Evolutionary conservation across 2,797 vertebrate species (phyloP).

Genomic region (Micrastur ruficollis): DNA sequence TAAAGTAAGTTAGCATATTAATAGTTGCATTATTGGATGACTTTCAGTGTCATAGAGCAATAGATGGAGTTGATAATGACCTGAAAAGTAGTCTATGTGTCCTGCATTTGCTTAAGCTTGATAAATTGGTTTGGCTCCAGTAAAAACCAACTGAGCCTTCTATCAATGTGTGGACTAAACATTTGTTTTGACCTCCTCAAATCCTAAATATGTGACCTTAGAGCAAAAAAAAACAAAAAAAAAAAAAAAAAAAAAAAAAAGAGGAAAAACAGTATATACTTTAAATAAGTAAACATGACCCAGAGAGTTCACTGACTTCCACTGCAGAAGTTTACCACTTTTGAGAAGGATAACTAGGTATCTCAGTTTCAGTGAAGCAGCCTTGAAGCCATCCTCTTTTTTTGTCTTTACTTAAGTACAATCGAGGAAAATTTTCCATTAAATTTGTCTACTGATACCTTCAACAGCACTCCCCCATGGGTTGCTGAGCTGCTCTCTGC

Average conservation of each 20-base stretch:
- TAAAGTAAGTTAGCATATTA: neutral
- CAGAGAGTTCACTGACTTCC: neutral
- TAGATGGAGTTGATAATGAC: neutral
- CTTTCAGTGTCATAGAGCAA: neutral
- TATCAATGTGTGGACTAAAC: rapidly evolving
- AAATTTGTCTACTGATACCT: neutral
- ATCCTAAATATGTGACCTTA: neutral
- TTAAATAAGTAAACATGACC: neutral
- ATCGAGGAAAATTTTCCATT: neutral
- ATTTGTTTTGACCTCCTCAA: neutral
- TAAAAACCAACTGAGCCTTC: neutral
- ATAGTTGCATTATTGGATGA: neutral
- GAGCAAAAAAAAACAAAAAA: neutral
- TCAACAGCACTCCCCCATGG: neutral
- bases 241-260: too few relatives aligned
- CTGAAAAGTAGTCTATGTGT: neutral
- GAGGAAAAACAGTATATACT: neutral
- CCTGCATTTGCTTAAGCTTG: neutral
- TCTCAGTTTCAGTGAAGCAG: neutral
- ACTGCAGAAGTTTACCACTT: neutral
- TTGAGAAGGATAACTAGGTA: neutral
- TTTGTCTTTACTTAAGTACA: neutral
- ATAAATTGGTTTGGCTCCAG: neutral
- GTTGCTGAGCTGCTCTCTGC: neutral
- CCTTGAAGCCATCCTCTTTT: neutral